phyloP scores from a whole-genome alignment of 2,113 vertebrate species.

The Brienomyrus longianalis region DNA sequence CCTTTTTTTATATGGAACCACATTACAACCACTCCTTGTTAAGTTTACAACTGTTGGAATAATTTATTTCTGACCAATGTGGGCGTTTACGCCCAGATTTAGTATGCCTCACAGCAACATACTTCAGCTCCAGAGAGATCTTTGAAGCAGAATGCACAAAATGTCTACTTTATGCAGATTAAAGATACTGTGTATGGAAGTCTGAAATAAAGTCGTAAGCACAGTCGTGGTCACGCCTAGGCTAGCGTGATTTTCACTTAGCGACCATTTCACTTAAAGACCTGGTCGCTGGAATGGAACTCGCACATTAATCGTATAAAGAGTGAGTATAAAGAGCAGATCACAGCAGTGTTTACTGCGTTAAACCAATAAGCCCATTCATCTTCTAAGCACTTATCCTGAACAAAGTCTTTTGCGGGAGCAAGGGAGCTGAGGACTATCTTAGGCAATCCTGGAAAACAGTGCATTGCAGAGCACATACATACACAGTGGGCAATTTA shows the following conservation, averaged over 20 bases:
- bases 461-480: no score
- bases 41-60: background rate
- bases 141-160: background rate
- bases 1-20: background rate
- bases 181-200: background rate
- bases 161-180: background rate
- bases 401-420: no score
- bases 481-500: no score
- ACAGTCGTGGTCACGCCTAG: background rate
- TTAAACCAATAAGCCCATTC: background rate
- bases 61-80: background rate
- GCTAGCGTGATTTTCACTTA: background rate
- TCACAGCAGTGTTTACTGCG: background rate
- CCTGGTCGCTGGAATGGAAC: background rate
- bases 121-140: background rate
- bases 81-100: background rate
- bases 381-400: background rate
- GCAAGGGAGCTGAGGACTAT: no score
- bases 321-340: background rate
- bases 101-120: background rate
- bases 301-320: background rate
- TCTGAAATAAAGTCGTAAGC: background rate
- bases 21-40: background rate
- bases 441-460: no score
- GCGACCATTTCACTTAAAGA: background rate